phyloP scores from a whole-genome alignment of 2,113 vertebrate genomes.

The Eupsittula cactorum region DNA sequence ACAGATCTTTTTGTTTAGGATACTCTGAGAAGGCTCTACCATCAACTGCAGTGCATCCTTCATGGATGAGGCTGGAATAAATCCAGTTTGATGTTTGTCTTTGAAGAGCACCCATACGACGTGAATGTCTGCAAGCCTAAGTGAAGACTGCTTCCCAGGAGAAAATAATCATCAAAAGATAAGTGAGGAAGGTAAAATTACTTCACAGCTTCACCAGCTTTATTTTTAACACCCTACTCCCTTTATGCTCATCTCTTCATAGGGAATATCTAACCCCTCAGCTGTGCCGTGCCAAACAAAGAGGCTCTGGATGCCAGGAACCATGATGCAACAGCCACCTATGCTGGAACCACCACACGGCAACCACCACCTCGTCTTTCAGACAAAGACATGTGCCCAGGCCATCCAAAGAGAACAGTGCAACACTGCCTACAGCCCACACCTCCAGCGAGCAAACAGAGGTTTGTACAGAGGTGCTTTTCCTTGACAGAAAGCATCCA shows the following conservation, averaged over 20 bases:
- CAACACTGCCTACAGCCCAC: background rate
- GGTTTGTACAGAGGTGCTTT: background rate
- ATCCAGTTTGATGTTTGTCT: background rate
- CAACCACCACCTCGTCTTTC: constrained; percentile 40
- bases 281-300: constrained; percentile 58
- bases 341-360: background rate
- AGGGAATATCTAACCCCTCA: background rate
- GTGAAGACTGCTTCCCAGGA: background rate
- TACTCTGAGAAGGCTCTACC: background rate
- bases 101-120: background rate
- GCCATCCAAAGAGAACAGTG: background rate
- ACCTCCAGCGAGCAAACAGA: background rate
- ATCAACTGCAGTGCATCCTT: background rate
- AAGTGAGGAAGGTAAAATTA: background rate
- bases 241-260: background rate
- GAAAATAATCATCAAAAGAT: background rate
- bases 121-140: background rate
- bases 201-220: constrained; percentile 8
- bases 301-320: constrained; percentile 41
- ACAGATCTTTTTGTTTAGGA: background rate
- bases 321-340: constrained; percentile 7
- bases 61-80: background rate
- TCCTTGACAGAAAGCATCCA: background rate
- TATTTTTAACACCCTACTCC: constrained; percentile 66
- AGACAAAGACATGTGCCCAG: background rate